Evolutionary conservation across 2,888 invertebrate genomes (phyloP), one percentile per base, ranked within the genome.

Genomic region (Pseudococcus longispinus): DNA sequence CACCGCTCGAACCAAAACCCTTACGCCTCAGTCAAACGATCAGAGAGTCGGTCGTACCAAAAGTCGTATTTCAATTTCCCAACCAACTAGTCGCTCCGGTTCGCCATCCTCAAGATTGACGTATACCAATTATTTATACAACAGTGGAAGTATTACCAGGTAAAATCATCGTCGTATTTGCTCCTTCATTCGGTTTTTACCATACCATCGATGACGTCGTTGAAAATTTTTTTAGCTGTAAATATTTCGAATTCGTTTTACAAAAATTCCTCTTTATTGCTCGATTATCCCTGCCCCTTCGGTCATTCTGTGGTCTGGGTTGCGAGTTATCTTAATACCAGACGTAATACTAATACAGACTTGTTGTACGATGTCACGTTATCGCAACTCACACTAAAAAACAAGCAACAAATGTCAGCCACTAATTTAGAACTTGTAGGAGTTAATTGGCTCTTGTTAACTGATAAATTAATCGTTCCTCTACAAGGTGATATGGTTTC

Each of bases 41-140:
- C 85, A 85, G n/a, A 83, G 88, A 70, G 44, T 87, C 51, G 88
- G 90, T 89, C 92, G 90, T 91, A 94, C 92, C 89, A 94, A 93
- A 89, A 94, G 90, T 90, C 93, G 92, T 89, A 93, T 95, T 29
- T 93, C 95, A 2, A 95, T 96, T 20, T 98, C 97, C 74, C 98
- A 98, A 92, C 98, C 98, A 9, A 96, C 96, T 83, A 98, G 98
- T 89, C 93, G 98, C 65, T 97, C 97, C 5, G 96, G 96, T 85
- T 98, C 98, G 0, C 98, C 98, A 0, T 96, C 97, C 87, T 96
- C 97, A 0, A 94, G 97, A 88, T 91, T 95, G 88, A 96, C 96
- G 90, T 92, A 94, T 87, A 95, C 94, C 29, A 94, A 94, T 89
- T 91, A 87, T 93, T 90, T 90, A 91, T 44, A 15, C 51, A 83